Evolutionary conservation across 2,888 invertebrate genomes (phyloP).

Genomic region (Caenorhabditis becei): DNA sequence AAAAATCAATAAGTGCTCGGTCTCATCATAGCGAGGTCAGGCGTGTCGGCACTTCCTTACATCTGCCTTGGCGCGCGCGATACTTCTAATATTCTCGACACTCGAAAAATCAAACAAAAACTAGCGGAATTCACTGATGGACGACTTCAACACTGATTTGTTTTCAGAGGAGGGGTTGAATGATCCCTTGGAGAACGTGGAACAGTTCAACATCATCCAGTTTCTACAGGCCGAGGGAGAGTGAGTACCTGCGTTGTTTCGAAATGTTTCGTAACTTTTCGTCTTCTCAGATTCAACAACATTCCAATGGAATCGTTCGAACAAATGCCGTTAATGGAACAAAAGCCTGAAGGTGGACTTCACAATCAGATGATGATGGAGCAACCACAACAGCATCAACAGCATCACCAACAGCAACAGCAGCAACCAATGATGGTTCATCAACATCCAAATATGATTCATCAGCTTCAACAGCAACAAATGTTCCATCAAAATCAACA

Average conservation of each 20-base stretch:
- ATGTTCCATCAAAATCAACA: constrained; percentile 20
- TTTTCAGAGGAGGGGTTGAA: constrained; percentile 60
- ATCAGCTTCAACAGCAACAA: background rate
- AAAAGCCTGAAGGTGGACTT: background rate
- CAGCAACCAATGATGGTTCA: background rate
- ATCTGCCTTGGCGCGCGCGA: constrained; percentile 17
- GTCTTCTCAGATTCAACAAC: constrained; percentile 34
- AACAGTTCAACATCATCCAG: constrained; percentile 80
- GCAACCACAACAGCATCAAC: background rate
- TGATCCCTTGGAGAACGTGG: constrained; percentile 79
- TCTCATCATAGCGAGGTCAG: constrained; percentile 8
- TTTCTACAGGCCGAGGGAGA: constrained; percentile 77
- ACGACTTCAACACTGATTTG: constrained; percentile 7
- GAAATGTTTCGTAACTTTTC: constrained; percentile 3
- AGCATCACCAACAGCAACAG: constrained; percentile 1
- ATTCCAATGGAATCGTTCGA: constrained; percentile 43
- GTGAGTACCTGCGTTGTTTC: constrained; percentile 63
- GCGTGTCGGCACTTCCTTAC: background rate
- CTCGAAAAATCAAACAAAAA: background rate
- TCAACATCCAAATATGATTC: too few species aligned
- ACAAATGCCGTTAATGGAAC: constrained; percentile 24
- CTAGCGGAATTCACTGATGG: background rate
- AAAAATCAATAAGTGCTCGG: constrained; percentile 52
- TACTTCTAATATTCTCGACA: background rate
- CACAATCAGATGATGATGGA: background rate